Percentiles rank a stretch among this genome's conserved stretches.
phyloP scores from a whole-genome alignment of 2,797 vertebrate species.

The Vireo griseus region DNA sequence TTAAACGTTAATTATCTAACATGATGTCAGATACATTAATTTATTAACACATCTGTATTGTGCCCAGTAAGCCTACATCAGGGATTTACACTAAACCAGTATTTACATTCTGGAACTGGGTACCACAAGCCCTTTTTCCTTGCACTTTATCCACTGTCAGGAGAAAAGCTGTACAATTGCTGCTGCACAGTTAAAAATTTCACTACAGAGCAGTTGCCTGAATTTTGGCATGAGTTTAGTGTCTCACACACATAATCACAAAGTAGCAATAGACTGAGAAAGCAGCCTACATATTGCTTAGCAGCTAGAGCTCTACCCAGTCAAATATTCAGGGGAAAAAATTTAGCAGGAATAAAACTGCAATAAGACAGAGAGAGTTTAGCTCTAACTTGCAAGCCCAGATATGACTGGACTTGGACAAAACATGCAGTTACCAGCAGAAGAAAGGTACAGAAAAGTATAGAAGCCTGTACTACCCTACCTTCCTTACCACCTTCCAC shows the following conservation, averaged over 20 bases:
- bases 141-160: background rate
- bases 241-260: background rate
- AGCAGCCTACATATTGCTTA: background rate
- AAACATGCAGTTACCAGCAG: background rate
- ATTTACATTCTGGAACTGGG: background rate
- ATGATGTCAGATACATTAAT: background rate
- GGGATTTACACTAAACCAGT: background rate
- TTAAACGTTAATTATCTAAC: background rate
- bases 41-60: background rate
- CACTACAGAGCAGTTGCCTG: background rate
- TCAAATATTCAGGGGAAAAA: background rate
- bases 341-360: background rate
- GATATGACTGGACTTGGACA: background rate
- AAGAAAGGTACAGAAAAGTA: background rate
- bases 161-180: background rate
- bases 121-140: background rate
- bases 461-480: background rate
- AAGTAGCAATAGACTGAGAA: background rate
- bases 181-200: background rate
- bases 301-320: background rate
- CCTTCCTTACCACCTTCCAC: background rate
- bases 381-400: background rate
- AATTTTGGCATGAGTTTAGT: background rate
- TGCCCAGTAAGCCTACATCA: background rate
- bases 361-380: background rate